phyloP scores from a whole-genome alignment of 2,113 vertebrate species.

The Hypocryptadius cinnamomeus region DNA sequence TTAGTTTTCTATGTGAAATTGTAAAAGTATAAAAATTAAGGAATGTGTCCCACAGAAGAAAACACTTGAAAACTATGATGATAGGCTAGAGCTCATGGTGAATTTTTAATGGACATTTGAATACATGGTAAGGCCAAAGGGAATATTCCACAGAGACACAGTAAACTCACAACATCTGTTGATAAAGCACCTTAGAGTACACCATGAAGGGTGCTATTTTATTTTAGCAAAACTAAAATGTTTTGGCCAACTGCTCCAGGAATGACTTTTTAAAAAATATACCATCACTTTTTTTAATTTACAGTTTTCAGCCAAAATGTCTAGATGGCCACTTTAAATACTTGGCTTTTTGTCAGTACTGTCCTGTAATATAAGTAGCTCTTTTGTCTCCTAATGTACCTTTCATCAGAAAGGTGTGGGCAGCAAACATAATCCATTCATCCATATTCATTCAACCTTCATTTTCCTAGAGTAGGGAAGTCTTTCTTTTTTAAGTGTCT shows the following conservation, averaged over 20 bases:
- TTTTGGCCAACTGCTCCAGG: neutral
- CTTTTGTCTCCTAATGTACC: neutral
- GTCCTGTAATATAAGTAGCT: neutral
- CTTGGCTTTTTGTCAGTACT: neutral
- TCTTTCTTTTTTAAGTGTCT: neutral
- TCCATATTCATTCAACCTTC: neutral
- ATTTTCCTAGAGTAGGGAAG: neutral
- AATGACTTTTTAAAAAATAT: neutral
- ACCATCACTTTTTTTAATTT: neutral
- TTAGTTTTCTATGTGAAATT: neutral
- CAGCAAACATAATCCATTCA: neutral
- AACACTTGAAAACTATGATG: neutral
- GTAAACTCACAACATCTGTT: neutral
- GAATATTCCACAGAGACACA: neutral
- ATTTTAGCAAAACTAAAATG: neutral
- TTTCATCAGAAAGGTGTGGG: neutral
- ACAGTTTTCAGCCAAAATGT: neutral
- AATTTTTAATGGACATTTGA: neutral
- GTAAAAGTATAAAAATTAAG: neutral
- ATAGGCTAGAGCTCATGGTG: neutral
- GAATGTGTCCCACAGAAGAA: neutral
- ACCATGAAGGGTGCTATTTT: accelerated
- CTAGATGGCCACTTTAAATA: neutral
- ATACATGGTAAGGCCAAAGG: neutral
- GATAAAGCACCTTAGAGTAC: neutral